Conservation (phyloP, 2,113 vertebrate genomes). For the Pycnonotus jocosus region DNA sequence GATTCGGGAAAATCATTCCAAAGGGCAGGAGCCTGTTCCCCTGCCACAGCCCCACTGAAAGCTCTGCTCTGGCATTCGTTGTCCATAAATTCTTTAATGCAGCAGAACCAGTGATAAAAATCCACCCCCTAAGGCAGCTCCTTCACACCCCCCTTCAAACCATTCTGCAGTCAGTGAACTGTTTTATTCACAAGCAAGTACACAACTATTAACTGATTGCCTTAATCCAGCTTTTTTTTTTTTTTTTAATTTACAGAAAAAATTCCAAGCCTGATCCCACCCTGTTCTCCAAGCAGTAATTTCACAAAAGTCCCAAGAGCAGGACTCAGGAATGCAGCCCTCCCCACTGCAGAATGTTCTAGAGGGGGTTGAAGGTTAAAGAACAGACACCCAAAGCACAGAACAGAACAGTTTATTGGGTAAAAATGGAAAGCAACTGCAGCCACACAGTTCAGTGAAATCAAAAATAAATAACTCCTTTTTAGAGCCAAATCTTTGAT, state of each 20-base stretch:
- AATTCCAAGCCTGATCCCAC: not conserved
- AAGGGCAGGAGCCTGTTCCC: fast-evolving
- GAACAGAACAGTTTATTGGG: constrained; percentile 76
- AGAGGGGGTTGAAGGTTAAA: not conserved
- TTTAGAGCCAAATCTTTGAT: constrained; percentile 48
- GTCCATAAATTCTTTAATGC: fast-evolving
- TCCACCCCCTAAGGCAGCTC: fast-evolving
- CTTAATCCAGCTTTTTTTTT: not conserved
- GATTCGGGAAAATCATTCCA: fast-evolving
- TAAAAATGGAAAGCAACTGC: constrained; percentile 70
- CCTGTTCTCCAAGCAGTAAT: fast-evolving
- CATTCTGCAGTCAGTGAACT: fast-evolving
- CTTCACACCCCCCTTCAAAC: fast-evolving
- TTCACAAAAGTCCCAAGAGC: not conserved
- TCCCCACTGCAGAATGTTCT: fast-evolving
- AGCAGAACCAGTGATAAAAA: fast-evolving
- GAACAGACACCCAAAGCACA: not conserved
- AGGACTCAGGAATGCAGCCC: not conserved
- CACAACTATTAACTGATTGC: fast-evolving
- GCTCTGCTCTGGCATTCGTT: fast-evolving
- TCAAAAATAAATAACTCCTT: constrained; percentile 82
- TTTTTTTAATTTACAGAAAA: not conserved
- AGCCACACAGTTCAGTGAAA: constrained; percentile 70
- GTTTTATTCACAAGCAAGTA: not conserved
- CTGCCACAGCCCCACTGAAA: fast-evolving